Evolutionary conservation across 92 coral and sea anemone species (phyloP).

Genomic region (Phenganax subtilis): DNA sequence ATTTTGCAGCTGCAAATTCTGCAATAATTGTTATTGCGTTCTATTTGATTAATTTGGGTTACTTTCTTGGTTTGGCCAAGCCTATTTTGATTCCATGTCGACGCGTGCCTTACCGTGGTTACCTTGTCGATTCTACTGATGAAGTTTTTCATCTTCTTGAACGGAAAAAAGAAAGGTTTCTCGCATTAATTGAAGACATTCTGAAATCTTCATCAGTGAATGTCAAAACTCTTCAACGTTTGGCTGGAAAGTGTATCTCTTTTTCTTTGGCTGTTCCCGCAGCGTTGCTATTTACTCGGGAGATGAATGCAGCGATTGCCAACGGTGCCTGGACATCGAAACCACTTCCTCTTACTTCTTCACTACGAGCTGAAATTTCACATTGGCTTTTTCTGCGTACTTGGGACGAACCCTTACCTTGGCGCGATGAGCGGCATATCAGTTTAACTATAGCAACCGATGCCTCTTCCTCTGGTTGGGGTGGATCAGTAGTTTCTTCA

Average conservation of each 20-base stretch:
- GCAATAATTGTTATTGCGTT: too few species aligned
- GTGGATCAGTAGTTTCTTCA: background rate
- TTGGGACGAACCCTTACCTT: conserved; percentile 27
- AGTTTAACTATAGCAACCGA: conserved; percentile 44
- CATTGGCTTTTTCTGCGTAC: conserved; percentile 27
- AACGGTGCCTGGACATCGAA: background rate
- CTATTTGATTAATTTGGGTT: too few species aligned
- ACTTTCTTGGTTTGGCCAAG: too few species aligned
- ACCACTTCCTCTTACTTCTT: background rate
- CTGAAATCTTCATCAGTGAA: too few species aligned
- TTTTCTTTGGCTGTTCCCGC: conserved; percentile 24
- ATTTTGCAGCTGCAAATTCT: too few species aligned
- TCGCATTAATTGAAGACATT: too few species aligned
- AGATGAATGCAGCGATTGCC: conserved; percentile 16
- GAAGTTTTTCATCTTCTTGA: too few species aligned
- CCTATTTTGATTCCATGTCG: too few species aligned
- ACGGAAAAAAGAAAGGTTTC: too few species aligned
- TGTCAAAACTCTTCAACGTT: too few species aligned
- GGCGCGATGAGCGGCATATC: conserved; percentile 27
- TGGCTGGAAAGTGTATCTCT: background rate
- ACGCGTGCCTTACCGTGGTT: too few species aligned
- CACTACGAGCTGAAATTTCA: conserved; percentile 1
- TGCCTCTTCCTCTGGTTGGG: conserved; percentile 53
- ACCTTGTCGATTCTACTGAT: too few species aligned
- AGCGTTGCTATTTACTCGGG: conserved; percentile 8